phyloP scores from a whole-genome alignment of 35 echinoderm and acorn worm genomes.

The Lytechinus pictus region DNA sequence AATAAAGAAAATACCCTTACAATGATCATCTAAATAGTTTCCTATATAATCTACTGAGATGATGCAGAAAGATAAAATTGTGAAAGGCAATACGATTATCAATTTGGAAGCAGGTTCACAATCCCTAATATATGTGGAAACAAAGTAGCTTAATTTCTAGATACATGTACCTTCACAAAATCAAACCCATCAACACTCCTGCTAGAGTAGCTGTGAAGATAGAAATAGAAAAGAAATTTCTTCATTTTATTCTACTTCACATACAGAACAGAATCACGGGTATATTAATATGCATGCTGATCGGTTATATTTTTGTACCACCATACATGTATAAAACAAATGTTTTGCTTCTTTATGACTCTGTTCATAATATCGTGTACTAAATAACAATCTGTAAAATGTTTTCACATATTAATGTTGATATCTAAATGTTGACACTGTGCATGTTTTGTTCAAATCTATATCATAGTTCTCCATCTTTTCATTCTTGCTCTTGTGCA shows the following conservation, averaged over 20 bases:
- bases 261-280: neutral
- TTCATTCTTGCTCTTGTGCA: neutral
- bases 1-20: neutral
- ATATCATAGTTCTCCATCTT: neutral
- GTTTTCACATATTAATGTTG: neutral
- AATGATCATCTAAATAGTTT: neutral
- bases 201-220: neutral
- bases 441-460: neutral
- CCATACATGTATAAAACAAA: neutral
- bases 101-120: neutral
- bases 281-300: neutral
- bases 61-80: neutral
- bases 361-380: constrained; percentile 3
- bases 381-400: neutral
- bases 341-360: constrained; percentile 3
- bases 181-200: neutral
- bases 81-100: neutral
- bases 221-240: neutral
- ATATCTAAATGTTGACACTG: constrained; percentile 5
- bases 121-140: neutral
- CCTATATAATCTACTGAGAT: neutral
- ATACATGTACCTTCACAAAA: neutral
- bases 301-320: neutral
- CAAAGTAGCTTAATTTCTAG: neutral
- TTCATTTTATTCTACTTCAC: neutral